phyloP scores from a whole-genome alignment of 2,797 vertebrate species.

The Manis pentadactyla region DNA sequence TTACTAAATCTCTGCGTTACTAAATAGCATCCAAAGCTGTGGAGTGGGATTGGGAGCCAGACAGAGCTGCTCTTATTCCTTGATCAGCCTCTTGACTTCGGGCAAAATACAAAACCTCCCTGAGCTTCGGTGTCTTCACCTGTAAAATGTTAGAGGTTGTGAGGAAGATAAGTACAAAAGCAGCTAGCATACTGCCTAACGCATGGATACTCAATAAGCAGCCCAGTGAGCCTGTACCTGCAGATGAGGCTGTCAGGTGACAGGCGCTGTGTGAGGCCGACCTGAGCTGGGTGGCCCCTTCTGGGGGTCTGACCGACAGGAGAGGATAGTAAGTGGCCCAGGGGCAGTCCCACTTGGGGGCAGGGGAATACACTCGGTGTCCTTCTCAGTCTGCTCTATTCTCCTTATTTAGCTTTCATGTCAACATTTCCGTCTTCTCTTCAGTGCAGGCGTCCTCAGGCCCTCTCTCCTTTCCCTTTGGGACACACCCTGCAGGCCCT shows the following conservation, averaged over 20 bases:
- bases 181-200: not conserved
- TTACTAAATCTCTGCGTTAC: no score
- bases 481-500: not conserved
- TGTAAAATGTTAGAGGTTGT: not conserved
- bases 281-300: not conserved
- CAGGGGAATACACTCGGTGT: not conserved
- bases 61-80: not conserved
- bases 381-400: not conserved
- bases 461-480: not conserved
- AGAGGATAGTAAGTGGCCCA: not conserved
- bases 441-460: not conserved
- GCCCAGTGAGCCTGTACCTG: not conserved
- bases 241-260: not conserved
- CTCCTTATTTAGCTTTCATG: not conserved
- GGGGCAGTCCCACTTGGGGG: not conserved
- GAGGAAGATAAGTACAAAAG: not conserved
- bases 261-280: accelerated
- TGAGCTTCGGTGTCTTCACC: not conserved
- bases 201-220: accelerated
- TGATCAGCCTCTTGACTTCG: not conserved
- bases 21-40: not conserved
- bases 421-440: not conserved
- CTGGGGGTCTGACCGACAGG: not conserved
- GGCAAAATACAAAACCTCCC: not conserved
- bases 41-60: not conserved